Base-by-base conservation (phyloP, 2,888 invertebrate genomes). In the Noctua fimbriata region DNA sequence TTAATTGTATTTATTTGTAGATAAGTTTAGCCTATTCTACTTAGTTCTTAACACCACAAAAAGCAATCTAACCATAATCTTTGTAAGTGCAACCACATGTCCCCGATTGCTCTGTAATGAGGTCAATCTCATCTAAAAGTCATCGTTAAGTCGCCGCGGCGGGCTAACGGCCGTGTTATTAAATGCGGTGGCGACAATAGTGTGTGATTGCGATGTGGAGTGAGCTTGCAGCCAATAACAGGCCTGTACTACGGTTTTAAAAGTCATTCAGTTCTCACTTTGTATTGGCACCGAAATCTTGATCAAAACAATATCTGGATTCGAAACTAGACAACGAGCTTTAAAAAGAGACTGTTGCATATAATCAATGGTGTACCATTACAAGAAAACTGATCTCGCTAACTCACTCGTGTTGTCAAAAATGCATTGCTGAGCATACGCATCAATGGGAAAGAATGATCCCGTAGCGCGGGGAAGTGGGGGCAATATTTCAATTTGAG, bases 201-300 rank as follows among this genome's bases (percentile, higher is more conserved):
- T 58, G 90, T 76, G 89, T 91, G 91, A 92, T 92, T 92, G 92
- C 90, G 85, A 82, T 78, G 80, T 84, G 82, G 84, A 91, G 91
- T 78, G 87, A 81, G 60, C 86, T 88, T 69, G 74, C 86, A 88
- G 89, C 74, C 81, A 87, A 91, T 91, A 90, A 83, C 82, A 77
- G 55, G 36, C 60, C 58, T 60, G 16, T 81, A 88, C 87, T 81
- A 89, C 76, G 28, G 79, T 60, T 58, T 60, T 55, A 41, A 47
- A 80, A 76, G 78, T 88, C 80, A 78, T 55, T 76, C 67, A 28
- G 70, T 83, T 87, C 44, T 78, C 78, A 75, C 66, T 69, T 60
- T n/a, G 5, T n/a, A 21, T 3, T 41, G 6, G 24, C 32, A 44
- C 12, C 1, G 7, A n/a, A 21, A 28, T 28, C n/a, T 36, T 65